Evolutionary conservation across 2,113 vertebrate genomes (phyloP).

Genomic region (Brienomyrus longianalis): DNA sequence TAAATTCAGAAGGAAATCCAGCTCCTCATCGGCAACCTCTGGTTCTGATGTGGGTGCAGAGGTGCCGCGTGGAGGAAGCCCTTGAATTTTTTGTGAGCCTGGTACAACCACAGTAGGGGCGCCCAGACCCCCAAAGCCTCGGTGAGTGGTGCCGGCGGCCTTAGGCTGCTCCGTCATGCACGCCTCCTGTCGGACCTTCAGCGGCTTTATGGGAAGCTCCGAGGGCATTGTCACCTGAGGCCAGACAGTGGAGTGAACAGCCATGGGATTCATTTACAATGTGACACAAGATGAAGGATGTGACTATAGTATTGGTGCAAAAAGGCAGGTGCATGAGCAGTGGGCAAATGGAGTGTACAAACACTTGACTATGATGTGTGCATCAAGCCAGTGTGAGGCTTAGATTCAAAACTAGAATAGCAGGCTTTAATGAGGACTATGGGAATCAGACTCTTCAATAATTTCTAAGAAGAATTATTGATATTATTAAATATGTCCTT

Average conservation of each 20-base stretch:
- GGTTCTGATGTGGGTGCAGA: not conserved
- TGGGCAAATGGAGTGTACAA: not conserved
- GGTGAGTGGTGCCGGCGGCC: slow-evolving; percentile 23
- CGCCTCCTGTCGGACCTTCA: slow-evolving; percentile 49
- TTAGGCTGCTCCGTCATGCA: slow-evolving; percentile 38
- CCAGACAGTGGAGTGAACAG: not conserved
- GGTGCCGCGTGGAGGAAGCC: not conserved
- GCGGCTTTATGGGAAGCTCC: slow-evolving; percentile 66
- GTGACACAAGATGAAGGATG: not conserved
- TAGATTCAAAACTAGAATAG: not conserved
- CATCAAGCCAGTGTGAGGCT: not conserved
- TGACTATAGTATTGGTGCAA: not conserved
- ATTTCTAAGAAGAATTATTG: not conserved
- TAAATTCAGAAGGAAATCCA: slow-evolving; percentile 76
- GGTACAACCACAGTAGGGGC: slow-evolving; percentile 4
- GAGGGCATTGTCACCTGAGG: slow-evolving; percentile 65
- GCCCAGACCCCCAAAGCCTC: not conserved
- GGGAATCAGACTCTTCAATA: not conserved
- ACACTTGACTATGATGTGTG: not conserved
- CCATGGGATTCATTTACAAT: not conserved
- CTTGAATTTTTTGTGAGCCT: not conserved
- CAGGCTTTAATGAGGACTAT: not conserved
- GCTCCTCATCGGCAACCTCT: slow-evolving; percentile 71
- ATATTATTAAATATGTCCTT: not conserved
- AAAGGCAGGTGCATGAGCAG: not conserved